Evolutionary conservation across 2,113 vertebrate genomes (phyloP).

Genomic region (Calonectris borealis): DNA sequence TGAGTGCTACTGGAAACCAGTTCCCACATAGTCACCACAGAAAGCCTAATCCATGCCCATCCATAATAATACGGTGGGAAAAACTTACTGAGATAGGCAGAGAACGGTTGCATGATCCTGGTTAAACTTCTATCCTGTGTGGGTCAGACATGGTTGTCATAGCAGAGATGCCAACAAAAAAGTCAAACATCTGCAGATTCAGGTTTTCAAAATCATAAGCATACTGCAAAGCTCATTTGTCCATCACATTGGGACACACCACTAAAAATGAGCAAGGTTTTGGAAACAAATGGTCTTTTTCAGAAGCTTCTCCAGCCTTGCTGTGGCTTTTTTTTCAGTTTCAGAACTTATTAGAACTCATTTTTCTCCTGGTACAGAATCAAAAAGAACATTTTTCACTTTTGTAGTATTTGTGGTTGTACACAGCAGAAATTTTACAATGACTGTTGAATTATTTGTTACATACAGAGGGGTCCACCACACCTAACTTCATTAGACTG

Average conservation of each 20-base stretch:
- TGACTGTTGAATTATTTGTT: background rate
- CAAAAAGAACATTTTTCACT: background rate
- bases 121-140: background rate
- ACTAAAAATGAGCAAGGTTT: background rate
- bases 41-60: background rate
- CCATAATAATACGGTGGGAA: background rate
- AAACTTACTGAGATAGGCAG: background rate
- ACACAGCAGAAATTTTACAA: background rate
- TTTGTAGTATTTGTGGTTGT: background rate
- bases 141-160: background rate
- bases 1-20: background rate
- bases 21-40: background rate
- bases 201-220: background rate
- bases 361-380: background rate
- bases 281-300: background rate
- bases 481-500: background rate
- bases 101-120: accelerated
- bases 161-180: background rate
- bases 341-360: background rate
- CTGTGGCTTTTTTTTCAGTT: background rate
- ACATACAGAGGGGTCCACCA: background rate
- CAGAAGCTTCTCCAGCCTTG: background rate
- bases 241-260: background rate
- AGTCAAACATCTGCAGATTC: background rate
- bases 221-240: background rate